Base-by-base conservation (phyloP, 2,797 vertebrate species). In the Mycteria americana region DNA sequence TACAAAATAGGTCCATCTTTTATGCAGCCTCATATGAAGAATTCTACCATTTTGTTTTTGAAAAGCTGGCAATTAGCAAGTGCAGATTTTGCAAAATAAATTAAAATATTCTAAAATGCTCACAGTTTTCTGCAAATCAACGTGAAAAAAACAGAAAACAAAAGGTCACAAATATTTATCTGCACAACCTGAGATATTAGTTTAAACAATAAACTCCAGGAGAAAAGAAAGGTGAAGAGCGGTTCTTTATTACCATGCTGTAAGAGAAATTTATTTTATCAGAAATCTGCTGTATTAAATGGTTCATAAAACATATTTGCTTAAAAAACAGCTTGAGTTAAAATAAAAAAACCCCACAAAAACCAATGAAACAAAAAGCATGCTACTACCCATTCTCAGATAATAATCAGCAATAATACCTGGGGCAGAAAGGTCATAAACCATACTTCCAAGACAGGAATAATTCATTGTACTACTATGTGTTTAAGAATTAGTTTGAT, bases 1-100 rank as follows among this genome's bases (percentile, higher is more conserved):
- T 98, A 99, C 98, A 99, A 98, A 99, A 99, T 98, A 98, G 98
- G 98, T 97, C 99, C 98, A 99, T 99, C 98, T 99, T 99, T 99
- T 99, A 99, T 99, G 98, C 98, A 98, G 98, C 93, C 98, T 97
- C 94, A 96, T 98, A 98, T 98, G 98, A 98, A 98, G 97, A 97
- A 98, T 97, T 97, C 98, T 98, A 98, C 98, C 98, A 97, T 97
- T 96, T 98, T 97, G 91, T 41, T 92, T 95, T 82, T 74, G 65
- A 92, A 96, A 96, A 92, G 62, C 64, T 68, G 81, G 48, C 60
- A 89, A 80, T 97, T 95, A 96, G 73, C 31, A 95, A 94, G 72
- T 28, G 65, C 63, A 73, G 74, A 65, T 51, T 72, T 69, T 81
- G 59, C 43, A 65, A 82, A 95, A 88, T 35, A 68, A 63, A 82